Conservation (phyloP, 1,140 invertebrate species). For the Popillia japonica region DNA sequence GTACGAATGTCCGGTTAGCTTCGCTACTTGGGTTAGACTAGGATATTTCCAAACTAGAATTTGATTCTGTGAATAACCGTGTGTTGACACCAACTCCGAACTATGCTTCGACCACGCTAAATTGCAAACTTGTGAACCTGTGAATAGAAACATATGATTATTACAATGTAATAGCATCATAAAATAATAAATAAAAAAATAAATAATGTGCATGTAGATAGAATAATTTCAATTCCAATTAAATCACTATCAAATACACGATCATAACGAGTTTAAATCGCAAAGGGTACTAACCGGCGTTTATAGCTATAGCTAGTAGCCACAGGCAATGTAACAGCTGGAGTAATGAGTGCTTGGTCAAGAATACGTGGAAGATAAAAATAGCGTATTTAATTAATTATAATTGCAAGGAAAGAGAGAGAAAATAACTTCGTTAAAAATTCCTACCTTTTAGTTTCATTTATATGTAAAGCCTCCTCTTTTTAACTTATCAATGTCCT, state of each 20-base stretch:
- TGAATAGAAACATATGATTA: constrained; percentile 43
- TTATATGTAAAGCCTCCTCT: not conserved
- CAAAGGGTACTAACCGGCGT: constrained; percentile 2
- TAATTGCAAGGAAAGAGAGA: not conserved
- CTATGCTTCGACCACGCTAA: constrained; percentile 99
- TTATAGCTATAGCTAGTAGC: constrained; percentile 2
- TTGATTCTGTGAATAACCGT: constrained; percentile 99
- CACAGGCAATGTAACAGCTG: not conserved
- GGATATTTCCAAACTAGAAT: constrained; percentile 99
- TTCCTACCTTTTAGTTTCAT: constrained; percentile 2
- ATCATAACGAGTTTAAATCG: not conserved
- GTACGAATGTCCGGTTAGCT: constrained; percentile 97
- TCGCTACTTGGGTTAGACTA: constrained; percentile 94
- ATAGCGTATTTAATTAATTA: constrained; percentile 19
- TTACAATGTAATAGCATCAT: not conserved
- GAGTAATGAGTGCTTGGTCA: constrained; percentile 15
- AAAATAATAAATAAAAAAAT: too few species aligned
- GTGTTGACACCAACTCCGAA: constrained; percentile 97
- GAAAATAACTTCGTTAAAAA: constrained; percentile 13
- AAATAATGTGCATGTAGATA: too few species aligned
- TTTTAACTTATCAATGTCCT: not conserved
- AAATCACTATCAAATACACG: too few species aligned
- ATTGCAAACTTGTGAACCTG: constrained; percentile 98
- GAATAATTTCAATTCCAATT: too few species aligned
- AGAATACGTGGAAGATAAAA: constrained; percentile 3